These are phyloP conservation scores for Microdon myrmicae DNA, from an alignment of 2,888 invertebrate genomes.

Conservation along the genomic window DNA sequence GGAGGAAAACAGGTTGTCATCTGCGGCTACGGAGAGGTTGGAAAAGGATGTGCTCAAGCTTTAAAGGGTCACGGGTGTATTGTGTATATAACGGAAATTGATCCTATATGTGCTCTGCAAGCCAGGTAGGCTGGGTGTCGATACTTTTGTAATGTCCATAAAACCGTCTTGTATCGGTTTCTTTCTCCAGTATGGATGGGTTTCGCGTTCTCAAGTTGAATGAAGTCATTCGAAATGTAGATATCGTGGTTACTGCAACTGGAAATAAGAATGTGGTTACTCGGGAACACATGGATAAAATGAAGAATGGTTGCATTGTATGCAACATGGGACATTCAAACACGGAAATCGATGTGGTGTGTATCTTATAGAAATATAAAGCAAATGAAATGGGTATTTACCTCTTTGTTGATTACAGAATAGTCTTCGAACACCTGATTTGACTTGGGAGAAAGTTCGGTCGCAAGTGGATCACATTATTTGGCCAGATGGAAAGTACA, in stretches of 20 bases:
- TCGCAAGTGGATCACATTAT: constrained; percentile 99
- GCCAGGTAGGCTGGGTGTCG: constrained; percentile 79
- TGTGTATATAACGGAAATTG: constrained; percentile 89
- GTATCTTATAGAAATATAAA: constrained; percentile 56
- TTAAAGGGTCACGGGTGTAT: constrained; percentile 94
- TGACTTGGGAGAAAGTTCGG: constrained; percentile 96
- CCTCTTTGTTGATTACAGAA: constrained; percentile 70
- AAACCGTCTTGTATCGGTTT: background rate
- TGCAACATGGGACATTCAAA: constrained; percentile 99
- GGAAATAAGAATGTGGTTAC: constrained; percentile 97
- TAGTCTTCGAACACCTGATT: constrained; percentile 89
- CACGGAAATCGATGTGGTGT: constrained; percentile 92
- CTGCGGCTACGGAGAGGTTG: constrained; percentile 97
- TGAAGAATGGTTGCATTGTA: constrained; percentile 94
- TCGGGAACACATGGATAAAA: constrained; percentile 94
- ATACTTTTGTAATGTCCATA: background rate
- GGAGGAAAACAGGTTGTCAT: constrained; percentile 96
- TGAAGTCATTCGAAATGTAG: constrained; percentile 92
- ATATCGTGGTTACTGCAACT: constrained; percentile 97
- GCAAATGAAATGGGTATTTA: background rate
- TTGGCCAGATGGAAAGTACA: constrained; percentile 96
- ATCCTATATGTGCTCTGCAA: constrained; percentile 97
- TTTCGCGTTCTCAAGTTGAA: constrained; percentile 93
- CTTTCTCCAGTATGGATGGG: constrained; percentile 81
- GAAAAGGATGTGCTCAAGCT: constrained; percentile 96